Conservation (phyloP, 2,888 invertebrate species). For the Ditula angustiorana region DNA sequence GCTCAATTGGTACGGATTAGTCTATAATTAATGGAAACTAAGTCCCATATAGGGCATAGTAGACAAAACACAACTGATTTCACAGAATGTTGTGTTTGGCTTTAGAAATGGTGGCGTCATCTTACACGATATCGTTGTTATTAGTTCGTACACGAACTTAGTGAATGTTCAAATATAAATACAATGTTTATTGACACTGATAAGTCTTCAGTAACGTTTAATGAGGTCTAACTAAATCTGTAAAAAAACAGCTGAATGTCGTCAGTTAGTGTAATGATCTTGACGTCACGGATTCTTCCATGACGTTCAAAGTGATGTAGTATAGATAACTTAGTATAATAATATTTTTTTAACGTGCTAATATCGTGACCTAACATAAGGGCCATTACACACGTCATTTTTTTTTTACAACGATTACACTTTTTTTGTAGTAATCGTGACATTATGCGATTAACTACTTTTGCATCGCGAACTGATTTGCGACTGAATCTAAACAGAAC, state of each 20-base stretch:
- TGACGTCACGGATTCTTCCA: not conserved
- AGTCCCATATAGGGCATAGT: not conserved
- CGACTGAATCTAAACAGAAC: too few species aligned
- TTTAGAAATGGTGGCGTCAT: not conserved
- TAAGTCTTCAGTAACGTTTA: not conserved
- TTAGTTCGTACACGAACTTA: not conserved
- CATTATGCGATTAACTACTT: too few species aligned
- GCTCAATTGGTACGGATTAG: too few species aligned
- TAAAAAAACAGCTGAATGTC: not conserved
- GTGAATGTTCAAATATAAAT: not conserved
- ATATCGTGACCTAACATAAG: too few species aligned
- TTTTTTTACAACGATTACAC: too few species aligned
- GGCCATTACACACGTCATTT: too few species aligned
- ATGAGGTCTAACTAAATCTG: not conserved
- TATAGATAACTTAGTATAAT: too few species aligned
- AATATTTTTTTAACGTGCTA: too few species aligned
- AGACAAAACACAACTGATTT: not conserved
- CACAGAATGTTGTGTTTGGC: not conserved
- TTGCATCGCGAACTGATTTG: too few species aligned
- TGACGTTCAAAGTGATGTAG: not conserved
- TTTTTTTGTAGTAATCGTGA: too few species aligned
- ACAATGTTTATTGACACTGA: not conserved
- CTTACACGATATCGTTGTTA: not conserved
- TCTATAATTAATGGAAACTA: not conserved
- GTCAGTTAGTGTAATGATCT: not conserved